phyloP scores from a whole-genome alignment of 2,888 invertebrate genomes.

The Mylabris sibirica region DNA sequence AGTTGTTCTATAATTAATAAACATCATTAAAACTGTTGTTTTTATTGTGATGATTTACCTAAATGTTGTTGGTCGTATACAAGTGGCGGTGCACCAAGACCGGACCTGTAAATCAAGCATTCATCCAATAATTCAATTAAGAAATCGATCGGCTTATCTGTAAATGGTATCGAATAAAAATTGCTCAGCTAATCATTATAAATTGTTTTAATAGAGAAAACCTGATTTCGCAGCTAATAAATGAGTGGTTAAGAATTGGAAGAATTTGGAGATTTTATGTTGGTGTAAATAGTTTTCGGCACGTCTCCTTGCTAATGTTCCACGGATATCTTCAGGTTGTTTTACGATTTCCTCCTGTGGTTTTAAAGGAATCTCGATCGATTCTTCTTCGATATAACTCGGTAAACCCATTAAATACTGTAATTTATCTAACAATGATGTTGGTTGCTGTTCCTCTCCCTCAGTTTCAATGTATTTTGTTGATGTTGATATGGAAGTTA shows the following conservation, averaged over 20 bases:
- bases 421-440: constrained; percentile 23
- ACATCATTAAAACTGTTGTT: neutral
- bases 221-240: constrained; percentile 58
- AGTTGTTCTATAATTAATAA: constrained; percentile 47
- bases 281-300: constrained; percentile 58
- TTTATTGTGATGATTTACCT: constrained; percentile 37
- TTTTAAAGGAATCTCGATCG: no score
- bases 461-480: neutral
- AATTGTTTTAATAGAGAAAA: constrained; percentile 23
- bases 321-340: constrained; percentile 24
- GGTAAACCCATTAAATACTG: constrained; percentile 53
- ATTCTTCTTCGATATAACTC: constrained; percentile 34
- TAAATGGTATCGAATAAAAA: constrained; percentile 22
- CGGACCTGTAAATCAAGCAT: constrained; percentile 61
- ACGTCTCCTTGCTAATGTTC: constrained; percentile 47
- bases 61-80: constrained; percentile 57
- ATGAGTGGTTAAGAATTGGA: constrained; percentile 61
- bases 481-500: neutral
- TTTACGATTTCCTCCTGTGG: constrained; percentile 20
- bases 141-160: constrained; percentile 60
- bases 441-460: neutral
- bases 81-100: constrained; percentile 60
- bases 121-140: constrained; percentile 60
- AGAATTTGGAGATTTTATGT: constrained; percentile 61
- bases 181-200: neutral